Evolutionary conservation across 2,888 invertebrate species (phyloP).

Genomic region (Parnassius orleans): DNA sequence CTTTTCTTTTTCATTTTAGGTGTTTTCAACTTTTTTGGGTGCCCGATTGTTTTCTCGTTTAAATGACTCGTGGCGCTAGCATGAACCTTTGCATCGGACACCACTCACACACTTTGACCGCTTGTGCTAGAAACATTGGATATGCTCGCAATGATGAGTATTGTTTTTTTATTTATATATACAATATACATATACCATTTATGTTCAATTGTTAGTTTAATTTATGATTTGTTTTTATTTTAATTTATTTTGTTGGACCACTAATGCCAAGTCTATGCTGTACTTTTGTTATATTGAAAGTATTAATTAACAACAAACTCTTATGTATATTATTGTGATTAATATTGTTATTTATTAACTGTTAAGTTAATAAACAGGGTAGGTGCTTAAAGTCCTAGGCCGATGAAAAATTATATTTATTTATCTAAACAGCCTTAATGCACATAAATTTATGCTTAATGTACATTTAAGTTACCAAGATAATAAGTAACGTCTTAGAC

Average conservation of each 20-base stretch:
- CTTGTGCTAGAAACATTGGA: constrained; percentile 70
- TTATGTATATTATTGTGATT: too few species aligned
- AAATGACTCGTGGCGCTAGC: constrained; percentile 73
- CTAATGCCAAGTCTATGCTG: too few species aligned
- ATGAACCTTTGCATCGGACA: constrained; percentile 64
- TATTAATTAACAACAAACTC: too few species aligned
- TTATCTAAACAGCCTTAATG: not conserved
- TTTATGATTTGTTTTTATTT: not conserved
- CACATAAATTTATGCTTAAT: not conserved
- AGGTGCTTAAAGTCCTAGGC: constrained; percentile 8
- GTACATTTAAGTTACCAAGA: constrained; percentile 20
- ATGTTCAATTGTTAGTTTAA: constrained; percentile 40
- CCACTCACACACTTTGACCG: constrained; percentile 60
- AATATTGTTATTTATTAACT: too few species aligned
- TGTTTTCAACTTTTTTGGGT: constrained; percentile 81
- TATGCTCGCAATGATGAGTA: constrained; percentile 80
- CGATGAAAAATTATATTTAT: not conserved
- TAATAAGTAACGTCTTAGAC: constrained; percentile 19
- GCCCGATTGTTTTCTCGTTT: constrained; percentile 81
- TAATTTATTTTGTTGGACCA: not conserved
- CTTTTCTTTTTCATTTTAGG: constrained; percentile 79
- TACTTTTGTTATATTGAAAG: too few species aligned
- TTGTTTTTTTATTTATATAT: constrained; percentile 61
- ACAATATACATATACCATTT: constrained; percentile 40
- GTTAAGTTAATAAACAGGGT: not conserved